These are phyloP conservation scores for Amiota minor DNA, from an alignment of 2,888 invertebrate species.

Conservation along the genomic window DNA sequence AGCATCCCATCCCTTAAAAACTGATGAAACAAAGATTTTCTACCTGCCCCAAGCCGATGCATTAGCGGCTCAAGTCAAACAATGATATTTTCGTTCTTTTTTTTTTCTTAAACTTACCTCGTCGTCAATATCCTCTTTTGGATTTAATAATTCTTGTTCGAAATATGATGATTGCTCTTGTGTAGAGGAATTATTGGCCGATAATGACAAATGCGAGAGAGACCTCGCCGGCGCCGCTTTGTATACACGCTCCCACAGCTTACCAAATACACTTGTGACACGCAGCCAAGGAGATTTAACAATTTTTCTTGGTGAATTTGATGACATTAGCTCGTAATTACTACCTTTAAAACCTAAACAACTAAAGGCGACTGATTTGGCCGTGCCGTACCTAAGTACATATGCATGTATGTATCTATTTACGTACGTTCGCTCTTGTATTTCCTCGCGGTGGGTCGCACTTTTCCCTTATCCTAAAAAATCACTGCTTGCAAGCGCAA, in stretches of 20 bases:
- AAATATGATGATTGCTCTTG: neutral
- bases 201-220: neutral
- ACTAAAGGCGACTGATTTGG: neutral
- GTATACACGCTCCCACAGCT: conserved; percentile 9
- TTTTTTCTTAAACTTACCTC: neutral
- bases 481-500: too few species aligned
- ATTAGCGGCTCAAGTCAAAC: neutral
- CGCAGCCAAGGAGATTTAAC: conserved; percentile 7
- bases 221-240: neutral
- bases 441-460: too few species aligned
- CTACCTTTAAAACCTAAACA: neutral
- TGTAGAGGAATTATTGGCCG: neutral
- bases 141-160: too few species aligned
- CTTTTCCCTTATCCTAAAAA: too few species aligned
- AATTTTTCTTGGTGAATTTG: neutral
- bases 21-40: neutral
- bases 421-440: too few species aligned
- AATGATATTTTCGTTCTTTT: neutral
- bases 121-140: neutral
- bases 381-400: too few species aligned
- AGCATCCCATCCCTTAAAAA: too few species aligned
- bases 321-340: neutral
- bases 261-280: conserved; percentile 2
- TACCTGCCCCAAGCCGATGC: neutral
- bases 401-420: too few species aligned